A percentile compares a stretch with the other conserved stretches of the same genome.
Evolutionary conservation across 2,888 invertebrate genomes (phyloP).

Genomic region (Quadroppia sp.): DNA sequence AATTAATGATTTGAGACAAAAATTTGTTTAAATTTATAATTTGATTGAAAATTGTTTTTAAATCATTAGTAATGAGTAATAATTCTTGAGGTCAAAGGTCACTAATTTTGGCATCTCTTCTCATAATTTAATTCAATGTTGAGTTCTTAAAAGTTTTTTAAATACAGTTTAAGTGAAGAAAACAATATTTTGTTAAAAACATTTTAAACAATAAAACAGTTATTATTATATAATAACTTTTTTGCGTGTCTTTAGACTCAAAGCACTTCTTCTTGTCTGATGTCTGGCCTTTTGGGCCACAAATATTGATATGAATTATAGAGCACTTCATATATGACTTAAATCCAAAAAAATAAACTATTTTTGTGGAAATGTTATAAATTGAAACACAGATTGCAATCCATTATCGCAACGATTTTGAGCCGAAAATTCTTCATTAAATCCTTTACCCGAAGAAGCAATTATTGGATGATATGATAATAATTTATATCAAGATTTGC

Average conservation of each 20-base stretch:
- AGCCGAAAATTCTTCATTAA: not conserved
- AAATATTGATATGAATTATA: slow-evolving; percentile 4
- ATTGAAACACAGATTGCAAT: not conserved
- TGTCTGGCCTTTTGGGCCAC: not conserved
- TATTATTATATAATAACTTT: not conserved
- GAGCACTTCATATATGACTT: not conserved
- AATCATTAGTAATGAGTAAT: too few species aligned
- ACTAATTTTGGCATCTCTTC: not conserved
- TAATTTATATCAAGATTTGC: not conserved
- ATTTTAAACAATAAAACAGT: slow-evolving; percentile 5
- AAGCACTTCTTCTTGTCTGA: not conserved
- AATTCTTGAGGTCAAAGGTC: too few species aligned
- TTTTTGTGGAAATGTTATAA: not conserved
- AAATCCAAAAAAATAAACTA: not conserved
- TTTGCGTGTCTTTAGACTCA: not conserved
- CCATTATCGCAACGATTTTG: not conserved
- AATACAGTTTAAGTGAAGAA: too few species aligned
- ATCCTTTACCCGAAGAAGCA: not conserved
- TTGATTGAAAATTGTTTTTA: too few species aligned
- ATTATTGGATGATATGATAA: slow-evolving; percentile 10
- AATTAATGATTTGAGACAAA: too few species aligned
- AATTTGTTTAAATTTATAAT: too few species aligned
- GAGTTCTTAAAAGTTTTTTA: not conserved
- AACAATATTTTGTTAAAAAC: not conserved
- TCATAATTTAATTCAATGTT: too few species aligned